Evolutionary conservation across 2,888 invertebrate genomes (phyloP).

Genomic region (Chorisops tibialis): DNA sequence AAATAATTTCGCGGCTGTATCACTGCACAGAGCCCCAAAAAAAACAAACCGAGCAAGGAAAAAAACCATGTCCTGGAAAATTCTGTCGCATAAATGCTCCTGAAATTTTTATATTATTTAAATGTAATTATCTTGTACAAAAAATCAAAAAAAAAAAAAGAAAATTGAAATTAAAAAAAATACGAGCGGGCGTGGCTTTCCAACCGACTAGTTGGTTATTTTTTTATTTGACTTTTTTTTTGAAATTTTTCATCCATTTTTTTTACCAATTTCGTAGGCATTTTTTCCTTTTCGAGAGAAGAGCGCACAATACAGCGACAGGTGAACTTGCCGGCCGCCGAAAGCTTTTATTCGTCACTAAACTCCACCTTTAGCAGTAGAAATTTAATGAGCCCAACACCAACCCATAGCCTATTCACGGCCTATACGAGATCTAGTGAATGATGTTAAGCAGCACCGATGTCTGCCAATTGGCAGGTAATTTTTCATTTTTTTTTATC

Average conservation of each 20-base stretch:
- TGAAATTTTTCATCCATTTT: conserved; percentile 16
- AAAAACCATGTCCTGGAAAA: conserved; percentile 13
- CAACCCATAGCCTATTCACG: conserved; percentile 2
- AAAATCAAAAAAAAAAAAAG: conserved; percentile 40
- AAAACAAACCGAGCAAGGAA: conserved; percentile 19
- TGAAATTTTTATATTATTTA: conserved; percentile 53
- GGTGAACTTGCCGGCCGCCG: neutral
- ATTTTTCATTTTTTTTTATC: conserved; percentile 6
- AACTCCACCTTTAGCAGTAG: conserved; percentile 33
- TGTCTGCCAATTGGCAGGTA: conserved; percentile 22
- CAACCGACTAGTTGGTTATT: conserved; percentile 10
- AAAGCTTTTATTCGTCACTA: conserved; percentile 26
- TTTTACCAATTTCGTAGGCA: no score
- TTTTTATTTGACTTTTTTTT: conserved; percentile 10
- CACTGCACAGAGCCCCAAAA: conserved; percentile 2
- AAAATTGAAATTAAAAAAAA: conserved; percentile 27
- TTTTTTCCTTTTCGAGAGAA: neutral
- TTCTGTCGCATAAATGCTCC: conserved; percentile 30
- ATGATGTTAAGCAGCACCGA: conserved; percentile 14
- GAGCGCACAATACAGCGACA: conserved; percentile 24
- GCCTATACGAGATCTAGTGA: conserved; percentile 12
- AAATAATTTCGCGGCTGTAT: conserved; percentile 20
- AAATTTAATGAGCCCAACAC: conserved; percentile 32
- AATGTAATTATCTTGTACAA: conserved; percentile 52
- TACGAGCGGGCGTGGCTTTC: conserved; percentile 32